Evolutionary conservation across 2,797 vertebrate genomes (phyloP), one percentile per base, ranked within the genome.

Genomic region (Pantherophis alleghaniensis): DNA sequence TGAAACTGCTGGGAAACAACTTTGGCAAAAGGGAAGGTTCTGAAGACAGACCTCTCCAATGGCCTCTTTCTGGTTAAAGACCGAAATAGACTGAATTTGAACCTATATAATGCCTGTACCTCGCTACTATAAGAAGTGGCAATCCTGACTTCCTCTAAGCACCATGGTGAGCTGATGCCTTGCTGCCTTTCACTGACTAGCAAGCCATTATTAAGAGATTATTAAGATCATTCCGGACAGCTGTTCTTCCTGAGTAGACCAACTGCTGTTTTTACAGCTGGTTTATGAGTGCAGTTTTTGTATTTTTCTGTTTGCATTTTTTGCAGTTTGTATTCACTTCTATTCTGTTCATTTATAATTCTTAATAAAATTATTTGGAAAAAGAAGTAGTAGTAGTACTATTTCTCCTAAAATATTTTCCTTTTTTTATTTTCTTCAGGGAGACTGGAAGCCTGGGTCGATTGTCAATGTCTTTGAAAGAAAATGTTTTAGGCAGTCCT

Each of bases 401-500:
- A 86, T 66, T 66, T 74, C 47, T 91, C 11, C 59, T 86, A 59
- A 89, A 56, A 5, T 12, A 14, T 47, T 89, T n/a, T 16, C 10
- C 47, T 94, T 87, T 57, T 53, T 53, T 56, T 96, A 69, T 97
- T 97, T 96, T 95, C n/a, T 13, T 74, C 98, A 99, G 99, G 96
- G 99, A 99, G 98, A 98, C 98, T 0, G 98, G 98, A 88, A 99
- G 98, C 90, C 93, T 97, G 13, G 53, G 69, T 90, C 98, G 98
- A 96, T 95, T 99, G 96, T 98, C 98, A 94, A 96, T 96, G n/a
- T 95, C 97, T 61, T 89, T 99, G 69, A 96, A 97, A 95, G 98
- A 99, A 90, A 98, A 99, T 90, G 97, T 99, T 0, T 96, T 99
- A 0, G 97, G 96, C 91, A 99, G 98, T 94, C 99, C 98, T 1